phyloP scores from a whole-genome alignment of 2,797 vertebrate genomes.

The Aeoliscus strigatus region DNA sequence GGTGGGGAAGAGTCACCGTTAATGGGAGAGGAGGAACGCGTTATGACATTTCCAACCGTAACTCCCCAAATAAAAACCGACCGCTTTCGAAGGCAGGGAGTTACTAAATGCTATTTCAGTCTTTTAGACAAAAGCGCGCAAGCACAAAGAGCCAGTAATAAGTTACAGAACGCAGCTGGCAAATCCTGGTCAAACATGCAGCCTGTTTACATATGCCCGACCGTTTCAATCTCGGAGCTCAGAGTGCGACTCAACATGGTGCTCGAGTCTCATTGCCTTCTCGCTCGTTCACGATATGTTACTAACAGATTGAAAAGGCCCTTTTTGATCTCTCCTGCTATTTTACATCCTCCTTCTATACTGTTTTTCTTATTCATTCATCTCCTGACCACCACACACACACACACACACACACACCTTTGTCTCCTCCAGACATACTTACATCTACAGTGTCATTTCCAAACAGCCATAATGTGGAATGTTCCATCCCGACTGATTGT shows the following conservation, averaged over 20 bases:
- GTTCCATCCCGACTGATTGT: no score
- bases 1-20: conserved; percentile 42
- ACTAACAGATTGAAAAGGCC: conserved; percentile 38
- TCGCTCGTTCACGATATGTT: conserved; percentile 44
- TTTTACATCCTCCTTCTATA: no score
- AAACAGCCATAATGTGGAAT: neutral
- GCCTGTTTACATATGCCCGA: conserved; percentile 68
- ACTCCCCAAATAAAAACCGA: conserved; percentile 39
- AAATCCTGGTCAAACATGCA: conserved; percentile 66
- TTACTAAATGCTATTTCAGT: conserved; percentile 48
- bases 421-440: no score
- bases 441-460: neutral
- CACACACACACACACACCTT: no score
- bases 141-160: conserved; percentile 57
- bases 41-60: conserved; percentile 38
- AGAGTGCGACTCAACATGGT: conserved; percentile 62
- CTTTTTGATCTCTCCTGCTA: neutral
- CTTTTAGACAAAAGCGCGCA: conserved; percentile 58
- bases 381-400: no score
- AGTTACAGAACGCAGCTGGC: conserved; percentile 58
- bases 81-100: conserved; percentile 43
- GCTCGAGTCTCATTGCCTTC: conserved; percentile 49
- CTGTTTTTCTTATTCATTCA: no score
- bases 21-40: conserved; percentile 41
- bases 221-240: conserved; percentile 68